Base-by-base conservation (phyloP, 2,888 invertebrate species). In the Hecatera dysodea region DNA sequence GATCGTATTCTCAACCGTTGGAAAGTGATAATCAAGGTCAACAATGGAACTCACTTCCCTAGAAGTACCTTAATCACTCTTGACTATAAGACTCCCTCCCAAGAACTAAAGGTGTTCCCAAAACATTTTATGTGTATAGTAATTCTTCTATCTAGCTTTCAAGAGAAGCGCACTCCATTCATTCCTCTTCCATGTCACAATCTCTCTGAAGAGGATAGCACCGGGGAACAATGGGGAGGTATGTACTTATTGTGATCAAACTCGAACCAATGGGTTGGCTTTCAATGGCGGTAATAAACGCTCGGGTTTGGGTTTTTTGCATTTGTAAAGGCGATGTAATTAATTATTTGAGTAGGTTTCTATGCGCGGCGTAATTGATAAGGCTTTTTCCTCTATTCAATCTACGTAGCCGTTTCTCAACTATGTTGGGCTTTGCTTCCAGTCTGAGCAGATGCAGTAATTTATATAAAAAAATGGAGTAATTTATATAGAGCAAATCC, bases 181-280 rank as follows among this genome's bases (percentile, higher is more conserved):
- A 12, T 61, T 44, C 39, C 48, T 65, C 36, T 12, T 78, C 77
- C n/a, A 27, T 69, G 75, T 65, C 17, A 39, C 1, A 36, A 57
- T 53, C 56, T 52, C 67, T 77, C 67, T 59, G 52, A 67, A 71
- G 80, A 80, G 61, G 76, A 65, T 70, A 75, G 60, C 55, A 19
- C 42, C 11, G 50, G 39, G 74, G 81, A 81, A 78, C 78, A 81
- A 81, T 81, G 42, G 65, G 6, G n/a, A 62, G 76, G 78, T 78
- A 67, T 73, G 76, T 76, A 82, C 82, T 77, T 69, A 78, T 76
- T 82, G 78, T 80, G 80, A 85, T 84, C 78, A 78, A 82, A 84
- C 77, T 86, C 66, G 42, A 62, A 55, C 66, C 67, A 74, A 78
- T 78, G 75, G 79, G 60, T 50, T 53, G 63, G 55, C 61, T 69